Evolutionary conservation across 2,888 invertebrate species (phyloP), one percentile per base, ranked within the genome.

Genomic region (Tetanocera ferruginea): DNA sequence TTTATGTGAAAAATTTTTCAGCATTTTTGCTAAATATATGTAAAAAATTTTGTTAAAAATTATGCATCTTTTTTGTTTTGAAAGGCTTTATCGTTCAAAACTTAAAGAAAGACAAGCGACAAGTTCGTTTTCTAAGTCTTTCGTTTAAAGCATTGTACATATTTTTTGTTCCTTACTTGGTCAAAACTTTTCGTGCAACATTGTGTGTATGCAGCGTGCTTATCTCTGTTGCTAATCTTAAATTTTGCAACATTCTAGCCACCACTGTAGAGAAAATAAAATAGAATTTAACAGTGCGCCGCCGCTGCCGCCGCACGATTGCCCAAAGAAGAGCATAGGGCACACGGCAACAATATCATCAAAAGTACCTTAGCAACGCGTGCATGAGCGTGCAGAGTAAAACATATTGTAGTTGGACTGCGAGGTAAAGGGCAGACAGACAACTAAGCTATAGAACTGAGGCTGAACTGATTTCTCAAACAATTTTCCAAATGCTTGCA

Each of bases 401-500:
- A 43, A 43, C 11, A 43, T 6, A 43, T 6, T 43, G 6, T 11
- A 43, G 43, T 43, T 11, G 43, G 14, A 60, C 25, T 23, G 25
- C 5, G 8, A 25, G 14, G 4, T 8, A 60, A 14, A 14, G 9
- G 14, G 17, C 62, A 17, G 17, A 0, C 25, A 14, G 5, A 5
- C 3, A 17, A n/a, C 64, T 25, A 14, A 31, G 11, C 49, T 25
- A n/a, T 19, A 74, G 28, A 19, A 51, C n/a, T 19, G 4, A 11
- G 69, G 69, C 19, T 62, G 62, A 73, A 62, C 62, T 73, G 60
- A 62, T 62, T 49, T 73, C 62, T 73, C 73, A 62, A 62, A 73
- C 60, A 62, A 49, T 62, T 72, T 66, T 74, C 31, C 66, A 75
- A 75, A 55, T 17, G 49, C 75, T 67, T 31, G 66, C 55, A 75